Base-by-base conservation (phyloP, 2,113 vertebrate species). In the Carettochelys insculpta region DNA sequence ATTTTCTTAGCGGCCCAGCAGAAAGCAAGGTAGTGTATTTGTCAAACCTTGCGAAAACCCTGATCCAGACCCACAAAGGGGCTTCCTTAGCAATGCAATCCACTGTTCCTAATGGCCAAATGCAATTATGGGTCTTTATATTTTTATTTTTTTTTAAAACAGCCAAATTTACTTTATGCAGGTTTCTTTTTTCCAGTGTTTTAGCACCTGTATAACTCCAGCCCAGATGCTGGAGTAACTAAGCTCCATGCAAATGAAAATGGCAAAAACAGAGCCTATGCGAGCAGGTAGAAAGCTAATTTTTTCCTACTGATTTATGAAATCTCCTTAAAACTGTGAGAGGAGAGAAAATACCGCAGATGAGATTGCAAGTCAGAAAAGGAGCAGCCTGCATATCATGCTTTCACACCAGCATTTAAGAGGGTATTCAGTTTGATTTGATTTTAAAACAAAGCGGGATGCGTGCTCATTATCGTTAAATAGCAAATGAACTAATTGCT, bases 231-330 rank as follows among this genome's bases (percentile, higher is more conserved):
- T 61, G 52, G n/a, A n/a, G 48, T 20, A n/a, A n/a, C 12, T 34
- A 9, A 54, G 34, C 29, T n/a, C 58, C 29, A 34, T 6, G 34
- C 51, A 9, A 71, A 19, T 22, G 65, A 41, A 41, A 41, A 71
- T 71, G 65, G 17, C 4, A 19, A 19, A 20, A 61, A 9, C 12
- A 41, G 19, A 71, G 34, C n/a, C 38, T 41, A 38, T 9, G 11
- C 29, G 8, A 65, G 25, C 24, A 43, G 31, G 25, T 0, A 27
- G 29, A 73, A 11, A 29, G 22, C 4, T 2, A 11, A 16, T 11
- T 2, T 11, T 38, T 68, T 68, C n/a, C 38, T 11, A 68, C 17
- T 68, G n/a, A 38, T 68, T 38, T 68, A 29, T 58, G 13, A 58
- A 31, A 58, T 31, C 2, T 1, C 6, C 24, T 50, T 10, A 3